A percentile compares a stretch with the other conserved stretches of the same genome.
These are phyloP conservation scores for Chloroclysta siterata DNA, from an alignment of 2,888 invertebrate genomes.

Conservation along the genomic window DNA sequence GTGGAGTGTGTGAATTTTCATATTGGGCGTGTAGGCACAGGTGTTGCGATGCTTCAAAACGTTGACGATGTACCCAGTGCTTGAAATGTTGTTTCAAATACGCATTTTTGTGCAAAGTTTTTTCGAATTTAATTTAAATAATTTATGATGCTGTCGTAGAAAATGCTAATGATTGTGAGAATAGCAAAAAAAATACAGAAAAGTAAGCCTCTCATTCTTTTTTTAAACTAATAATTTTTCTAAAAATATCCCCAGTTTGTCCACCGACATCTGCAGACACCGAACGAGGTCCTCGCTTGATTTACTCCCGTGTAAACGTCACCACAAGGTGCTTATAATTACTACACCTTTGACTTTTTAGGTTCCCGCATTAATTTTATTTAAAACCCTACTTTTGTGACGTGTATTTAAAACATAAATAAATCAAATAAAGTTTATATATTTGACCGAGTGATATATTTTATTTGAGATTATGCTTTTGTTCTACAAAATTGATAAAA, in stretches of 20 bases:
- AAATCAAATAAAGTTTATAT: too few relatives aligned
- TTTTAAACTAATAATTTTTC: too few relatives aligned
- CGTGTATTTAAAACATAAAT: not conserved
- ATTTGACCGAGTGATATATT: too few relatives aligned
- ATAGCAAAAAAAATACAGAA: too few relatives aligned
- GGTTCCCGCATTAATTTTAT: not conserved
- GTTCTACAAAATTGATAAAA: not conserved
- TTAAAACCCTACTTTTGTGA: not conserved
- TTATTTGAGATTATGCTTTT: not conserved
- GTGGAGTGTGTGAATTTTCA: constrained; percentile 54
- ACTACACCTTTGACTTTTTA: constrained; percentile 44
- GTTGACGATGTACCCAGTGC: constrained; percentile 1
- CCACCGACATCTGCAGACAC: constrained; percentile 27
- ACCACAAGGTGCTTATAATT: constrained; percentile 35
- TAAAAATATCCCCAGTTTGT: not conserved
- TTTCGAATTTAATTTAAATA: too few relatives aligned
- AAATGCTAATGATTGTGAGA: too few relatives aligned
- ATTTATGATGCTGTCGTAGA: too few relatives aligned
- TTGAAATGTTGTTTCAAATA: too few relatives aligned
- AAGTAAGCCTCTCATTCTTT: too few relatives aligned
- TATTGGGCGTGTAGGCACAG: constrained; percentile 48
- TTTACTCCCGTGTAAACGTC: constrained; percentile 29
- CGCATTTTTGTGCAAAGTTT: too few relatives aligned
- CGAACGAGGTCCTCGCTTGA: constrained; percentile 23
- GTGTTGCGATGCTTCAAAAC: constrained; percentile 38